Evolutionary conservation across 2,797 vertebrate genomes (phyloP).

Genomic region (Hephaestus fuliginosus): DNA sequence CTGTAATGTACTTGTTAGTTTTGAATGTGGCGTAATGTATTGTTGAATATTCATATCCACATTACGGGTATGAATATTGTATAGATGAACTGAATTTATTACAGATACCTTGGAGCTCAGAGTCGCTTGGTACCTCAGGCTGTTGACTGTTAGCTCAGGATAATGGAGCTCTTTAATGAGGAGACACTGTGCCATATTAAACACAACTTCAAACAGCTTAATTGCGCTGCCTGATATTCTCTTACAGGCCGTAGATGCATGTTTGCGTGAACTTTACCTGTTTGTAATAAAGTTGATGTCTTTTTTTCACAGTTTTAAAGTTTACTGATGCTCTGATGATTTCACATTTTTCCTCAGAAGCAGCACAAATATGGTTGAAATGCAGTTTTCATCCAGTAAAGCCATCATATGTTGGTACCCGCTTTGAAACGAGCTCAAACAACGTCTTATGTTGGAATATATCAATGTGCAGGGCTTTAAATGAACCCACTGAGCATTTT

Average conservation of each 20-base stretch:
- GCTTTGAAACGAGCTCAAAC: background rate
- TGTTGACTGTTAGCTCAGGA: background rate
- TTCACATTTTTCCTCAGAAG: background rate
- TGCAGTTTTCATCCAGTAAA: background rate
- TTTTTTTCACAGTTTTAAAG: background rate
- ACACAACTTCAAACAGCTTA: background rate
- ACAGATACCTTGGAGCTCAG: background rate
- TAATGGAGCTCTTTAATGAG: slow-evolving; percentile 1
- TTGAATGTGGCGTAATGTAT: background rate
- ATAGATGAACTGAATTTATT: background rate
- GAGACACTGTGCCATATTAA: background rate
- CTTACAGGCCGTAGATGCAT: background rate
- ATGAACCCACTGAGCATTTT: too few species aligned
- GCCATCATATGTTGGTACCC: too few species aligned
- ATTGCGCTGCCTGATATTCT: background rate
- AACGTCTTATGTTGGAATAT: background rate
- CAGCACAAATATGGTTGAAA: background rate
- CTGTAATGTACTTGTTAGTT: background rate
- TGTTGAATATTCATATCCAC: background rate
- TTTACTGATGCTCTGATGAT: background rate
- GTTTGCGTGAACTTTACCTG: background rate
- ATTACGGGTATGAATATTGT: background rate
- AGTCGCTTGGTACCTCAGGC: background rate
- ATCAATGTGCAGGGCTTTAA: background rate
- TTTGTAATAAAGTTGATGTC: background rate